Evolutionary conservation across 2,113 vertebrate species (phyloP).

Genomic region (Archilochus colubris): DNA sequence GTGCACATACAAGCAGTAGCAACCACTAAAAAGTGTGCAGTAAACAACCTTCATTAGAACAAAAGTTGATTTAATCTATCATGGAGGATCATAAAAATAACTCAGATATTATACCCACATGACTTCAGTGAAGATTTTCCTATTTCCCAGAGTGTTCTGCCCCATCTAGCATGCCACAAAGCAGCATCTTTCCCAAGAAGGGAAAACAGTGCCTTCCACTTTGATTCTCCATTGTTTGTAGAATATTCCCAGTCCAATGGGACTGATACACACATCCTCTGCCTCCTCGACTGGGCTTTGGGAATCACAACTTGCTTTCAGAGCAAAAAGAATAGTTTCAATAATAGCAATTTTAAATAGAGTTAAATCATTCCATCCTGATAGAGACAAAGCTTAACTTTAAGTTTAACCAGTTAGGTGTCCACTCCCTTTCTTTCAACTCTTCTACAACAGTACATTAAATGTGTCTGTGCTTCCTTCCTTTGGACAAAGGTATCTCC

Average conservation of each 20-base stretch:
- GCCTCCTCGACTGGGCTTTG: not conserved
- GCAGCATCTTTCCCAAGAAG: not conserved
- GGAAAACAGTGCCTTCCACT: not conserved
- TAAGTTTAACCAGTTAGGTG: not conserved
- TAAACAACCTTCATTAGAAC: constrained; percentile 45
- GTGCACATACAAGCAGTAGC: constrained; percentile 7
- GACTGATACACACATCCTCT: not conserved
- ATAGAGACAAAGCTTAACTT: not conserved
- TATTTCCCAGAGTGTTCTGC: not conserved
- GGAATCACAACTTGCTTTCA: not conserved
- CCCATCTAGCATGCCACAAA: not conserved
- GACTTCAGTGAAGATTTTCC: not conserved
- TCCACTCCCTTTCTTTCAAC: not conserved
- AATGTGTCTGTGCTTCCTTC: not conserved
- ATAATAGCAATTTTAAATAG: not conserved
- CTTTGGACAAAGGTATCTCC: not conserved
- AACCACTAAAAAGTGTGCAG: constrained; percentile 11
- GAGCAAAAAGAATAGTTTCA: not conserved
- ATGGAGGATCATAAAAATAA: constrained; percentile 7
- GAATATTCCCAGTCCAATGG: not conserved
- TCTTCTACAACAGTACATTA: not conserved
- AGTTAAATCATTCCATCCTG: not conserved
- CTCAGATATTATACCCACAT: not conserved
- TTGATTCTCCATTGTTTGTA: not conserved
- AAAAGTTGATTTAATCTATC: constrained; percentile 46